A percentile compares a stretch with the other conserved stretches of the same genome.
These are phyloP conservation scores for Cryptotis parvus DNA, from an alignment of 2,113 vertebrate species.

Conservation along the genomic window DNA sequence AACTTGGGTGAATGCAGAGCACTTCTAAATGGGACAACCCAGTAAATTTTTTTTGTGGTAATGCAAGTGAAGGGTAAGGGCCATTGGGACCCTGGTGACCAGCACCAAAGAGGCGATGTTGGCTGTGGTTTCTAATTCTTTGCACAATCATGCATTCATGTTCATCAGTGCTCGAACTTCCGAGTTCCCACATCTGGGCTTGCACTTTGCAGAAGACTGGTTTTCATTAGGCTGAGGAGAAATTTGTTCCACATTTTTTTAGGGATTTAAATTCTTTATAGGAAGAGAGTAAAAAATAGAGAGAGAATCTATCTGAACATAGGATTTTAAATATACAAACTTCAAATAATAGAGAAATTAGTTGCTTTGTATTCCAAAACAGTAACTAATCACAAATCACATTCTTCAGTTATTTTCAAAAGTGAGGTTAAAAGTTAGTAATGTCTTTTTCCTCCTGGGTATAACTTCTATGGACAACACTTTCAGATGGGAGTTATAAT, in stretches of 20 bases:
- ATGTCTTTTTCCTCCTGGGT: background rate
- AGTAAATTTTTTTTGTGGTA: slow-evolving; percentile 21
- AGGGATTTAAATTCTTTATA: slow-evolving; percentile 57
- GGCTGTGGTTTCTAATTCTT: slow-evolving; percentile 12
- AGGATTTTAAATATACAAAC: slow-evolving; percentile 34
- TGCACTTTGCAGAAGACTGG: slow-evolving; percentile 56
- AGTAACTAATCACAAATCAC: slow-evolving; percentile 13
- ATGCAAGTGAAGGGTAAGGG: slow-evolving; percentile 15
- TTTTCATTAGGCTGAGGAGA: slow-evolving; percentile 70
- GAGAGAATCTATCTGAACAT: background rate
- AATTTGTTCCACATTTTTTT: slow-evolving; percentile 64
- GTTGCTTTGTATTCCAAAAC: background rate
- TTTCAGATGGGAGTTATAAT: background rate
- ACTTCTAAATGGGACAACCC: background rate
- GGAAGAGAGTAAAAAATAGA: slow-evolving; percentile 3
- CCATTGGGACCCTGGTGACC: slow-evolving; percentile 23
- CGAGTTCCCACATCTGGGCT: slow-evolving; percentile 46
- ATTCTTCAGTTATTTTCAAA: background rate
- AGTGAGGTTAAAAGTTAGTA: background rate
- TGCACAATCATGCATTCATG: background rate
- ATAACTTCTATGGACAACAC: background rate
- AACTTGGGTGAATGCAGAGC: background rate
- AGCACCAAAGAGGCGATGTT: slow-evolving; percentile 4
- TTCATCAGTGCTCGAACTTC: slow-evolving; percentile 21
- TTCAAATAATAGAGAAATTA: background rate